Evolutionary conservation across 2,888 invertebrate genomes (phyloP).

Genomic region (Lutraria lutraria): DNA sequence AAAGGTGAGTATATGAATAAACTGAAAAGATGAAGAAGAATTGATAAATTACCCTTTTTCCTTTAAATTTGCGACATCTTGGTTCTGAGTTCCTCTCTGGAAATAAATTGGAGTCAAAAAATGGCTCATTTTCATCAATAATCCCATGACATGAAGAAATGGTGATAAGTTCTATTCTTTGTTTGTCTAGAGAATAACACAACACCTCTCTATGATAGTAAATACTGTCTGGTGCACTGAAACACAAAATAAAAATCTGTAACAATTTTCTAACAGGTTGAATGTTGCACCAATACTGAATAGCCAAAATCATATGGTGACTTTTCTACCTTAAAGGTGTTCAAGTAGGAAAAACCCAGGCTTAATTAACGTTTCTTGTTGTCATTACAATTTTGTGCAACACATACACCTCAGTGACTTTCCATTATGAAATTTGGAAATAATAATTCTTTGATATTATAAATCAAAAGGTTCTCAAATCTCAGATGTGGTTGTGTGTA

Average conservation of each 20-base stretch:
- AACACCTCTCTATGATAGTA: conserved; percentile 95
- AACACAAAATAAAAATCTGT: conserved; percentile 21
- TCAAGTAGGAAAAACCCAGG: too few relatives aligned
- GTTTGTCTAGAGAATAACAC: conserved; percentile 92
- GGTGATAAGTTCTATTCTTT: conserved; percentile 93
- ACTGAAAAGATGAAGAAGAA: too few relatives aligned
- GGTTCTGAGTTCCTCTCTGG: conserved; percentile 89
- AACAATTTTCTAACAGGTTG: background rate
- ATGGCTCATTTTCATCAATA: conserved; percentile 90
- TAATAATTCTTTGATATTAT: too few relatives aligned
- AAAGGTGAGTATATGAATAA: too few relatives aligned
- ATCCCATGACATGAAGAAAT: conserved; percentile 94
- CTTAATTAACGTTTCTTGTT: too few relatives aligned
- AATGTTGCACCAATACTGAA: background rate
- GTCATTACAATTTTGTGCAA: too few relatives aligned
- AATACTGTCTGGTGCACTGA: conserved; percentile 87
- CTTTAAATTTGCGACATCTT: conserved; percentile 91
- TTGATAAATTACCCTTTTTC: conserved; percentile 83
- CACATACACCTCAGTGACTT: too few relatives aligned
- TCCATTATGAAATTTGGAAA: too few relatives aligned
- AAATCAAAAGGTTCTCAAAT: too few relatives aligned
- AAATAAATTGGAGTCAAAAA: conserved; percentile 89
- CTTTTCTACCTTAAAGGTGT: too few relatives aligned
- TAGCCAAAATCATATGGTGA: too few relatives aligned
- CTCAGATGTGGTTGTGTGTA: too few relatives aligned